Evolutionary conservation across 2,797 vertebrate genomes (phyloP), one percentile per base, ranked within the genome.

Genomic region (Danio jaintianensis): DNA sequence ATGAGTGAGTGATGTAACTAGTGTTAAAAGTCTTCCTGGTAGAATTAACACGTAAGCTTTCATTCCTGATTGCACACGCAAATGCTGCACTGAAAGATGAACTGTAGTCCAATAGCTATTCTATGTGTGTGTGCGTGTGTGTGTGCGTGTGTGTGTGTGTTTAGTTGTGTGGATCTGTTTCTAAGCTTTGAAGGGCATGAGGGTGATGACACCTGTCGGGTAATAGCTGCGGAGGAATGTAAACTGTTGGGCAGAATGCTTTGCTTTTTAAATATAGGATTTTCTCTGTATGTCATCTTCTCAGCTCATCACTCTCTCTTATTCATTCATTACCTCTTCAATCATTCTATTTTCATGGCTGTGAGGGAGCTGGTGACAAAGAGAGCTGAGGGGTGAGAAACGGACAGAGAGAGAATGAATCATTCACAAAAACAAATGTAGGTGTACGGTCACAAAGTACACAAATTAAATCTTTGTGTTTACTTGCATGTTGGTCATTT

Each of bases 311-410:
- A 45, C 66, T 80, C 78, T 50, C 58, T 66, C 53, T 18, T 74
- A 40, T 62, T 76, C 92, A 90, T 89, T 91, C 89, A 93, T 91
- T 88, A 89, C 84, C 84, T 84, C 87, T 90, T 91, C 90, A 67
- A 87, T 91, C 91, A 90, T 82, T 89, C 82, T 79, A 79, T 79
- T 79, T 79, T 72, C 18, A 71, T 79, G 43, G 36, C 38, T 22
- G 59, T 53, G 82, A 80, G 82, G 71, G 12, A 38, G 71, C 71
- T 73, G 6, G 40, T 61, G 68, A 86, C 40, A 20, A 61, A 15
- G 64, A 52, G n/a, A 63, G 42, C 47, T 72, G 42, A 76, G 43
- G 36, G n/a, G 52, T 42, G 48, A 36, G 47, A 70, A 58, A 52
- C 52, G 4, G 29, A 82, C 83, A 88, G 80, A 80, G 59, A 84